Base-by-base conservation (phyloP, 2,888 invertebrate species). In the Coleophora deauratella region DNA sequence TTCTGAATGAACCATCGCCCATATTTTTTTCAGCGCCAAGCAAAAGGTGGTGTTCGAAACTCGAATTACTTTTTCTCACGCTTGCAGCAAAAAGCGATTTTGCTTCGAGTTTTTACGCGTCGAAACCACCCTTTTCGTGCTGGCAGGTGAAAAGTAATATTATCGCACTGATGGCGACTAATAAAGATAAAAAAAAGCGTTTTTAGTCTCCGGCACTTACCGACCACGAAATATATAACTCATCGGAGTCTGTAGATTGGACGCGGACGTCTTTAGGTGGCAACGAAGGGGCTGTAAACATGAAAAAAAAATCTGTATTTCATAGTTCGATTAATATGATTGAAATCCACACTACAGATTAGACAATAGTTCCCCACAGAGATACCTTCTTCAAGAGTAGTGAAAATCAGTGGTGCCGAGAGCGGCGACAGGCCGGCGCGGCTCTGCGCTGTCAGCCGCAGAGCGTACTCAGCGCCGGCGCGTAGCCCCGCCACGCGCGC, bases 341-440 rank as follows among this genome's bases (percentile, higher is more conserved):
- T 28, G 28, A 28, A 6, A 8, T 28, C 28, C 7, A 28, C 28
- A 28, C 7, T 8, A 8, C 9, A 28, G 28, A 28, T 8, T 28
- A 28, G 28, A 28, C 28, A 9, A 28, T 28, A 9, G 28, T 9
- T 28, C 28, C 9, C 28, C 7, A 21, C n/a, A 12, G 1, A 28
- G 37, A 41, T 62, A 91, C 91, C 91, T 88, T 93, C 93, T 66
- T 93, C 93, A 45, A 91, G 86, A 1, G 93, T 92, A 48, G 90
- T 89, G 31, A 91, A 90, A 9, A 89, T 81, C 3, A 91, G 79
- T 0, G 88, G 84, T 32, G 90, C 88, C 9, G 92, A 92, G 11
- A 89, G 88, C n/a, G 88, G 82, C 41, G 93, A 91, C 36, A 86
- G 84, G 9, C 93, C 93, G 12, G 93, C 90, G 52, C 88, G 88